These are phyloP conservation scores for Sycophila texana DNA, from an alignment of 2,888 invertebrate genomes.

Conservation along the genomic window DNA sequence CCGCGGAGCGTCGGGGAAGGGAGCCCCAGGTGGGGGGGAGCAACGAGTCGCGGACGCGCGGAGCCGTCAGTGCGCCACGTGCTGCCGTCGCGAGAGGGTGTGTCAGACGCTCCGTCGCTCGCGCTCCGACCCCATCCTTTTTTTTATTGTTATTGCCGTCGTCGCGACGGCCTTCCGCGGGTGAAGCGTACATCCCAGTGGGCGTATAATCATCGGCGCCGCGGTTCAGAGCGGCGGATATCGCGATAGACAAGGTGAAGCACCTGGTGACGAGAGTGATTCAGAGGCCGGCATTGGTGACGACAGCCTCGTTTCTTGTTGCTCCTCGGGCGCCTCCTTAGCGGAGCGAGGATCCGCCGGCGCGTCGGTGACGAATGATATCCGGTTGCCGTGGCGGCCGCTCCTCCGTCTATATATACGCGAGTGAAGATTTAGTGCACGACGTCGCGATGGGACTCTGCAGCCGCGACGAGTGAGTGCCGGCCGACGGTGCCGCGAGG, in stretches of 20 bases:
- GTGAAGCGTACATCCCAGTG: background rate
- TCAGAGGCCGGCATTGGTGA: background rate
- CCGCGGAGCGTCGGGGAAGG: conserved; percentile 46
- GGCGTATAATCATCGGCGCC: background rate
- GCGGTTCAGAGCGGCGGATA: too few species aligned
- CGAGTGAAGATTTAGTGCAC: background rate
- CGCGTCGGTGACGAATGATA: conserved; percentile 42
- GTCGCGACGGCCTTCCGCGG: background rate
- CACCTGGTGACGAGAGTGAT: conserved; percentile 1
- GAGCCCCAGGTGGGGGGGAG: conserved; percentile 62
- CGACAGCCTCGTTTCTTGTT: too few species aligned
- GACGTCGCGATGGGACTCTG: background rate
- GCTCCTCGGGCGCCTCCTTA: too few species aligned
- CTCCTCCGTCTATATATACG: conserved; percentile 11
- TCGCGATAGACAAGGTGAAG: background rate
- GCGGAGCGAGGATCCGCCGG: background rate
- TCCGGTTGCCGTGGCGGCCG: conserved; percentile 14
- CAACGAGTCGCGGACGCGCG: conserved; percentile 65
- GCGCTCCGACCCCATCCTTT: background rate
- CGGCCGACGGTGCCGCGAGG: conserved; percentile 35
- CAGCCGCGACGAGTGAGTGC: conserved; percentile 28
- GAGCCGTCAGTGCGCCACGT: conserved; percentile 76
- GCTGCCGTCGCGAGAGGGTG: conserved; percentile 74
- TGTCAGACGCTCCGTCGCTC: conserved; percentile 53
- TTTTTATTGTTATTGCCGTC: background rate